These are phyloP conservation scores for Notamacropus eugenii DNA, from an alignment of 2,797 vertebrate genomes.

Conservation along the genomic window DNA sequence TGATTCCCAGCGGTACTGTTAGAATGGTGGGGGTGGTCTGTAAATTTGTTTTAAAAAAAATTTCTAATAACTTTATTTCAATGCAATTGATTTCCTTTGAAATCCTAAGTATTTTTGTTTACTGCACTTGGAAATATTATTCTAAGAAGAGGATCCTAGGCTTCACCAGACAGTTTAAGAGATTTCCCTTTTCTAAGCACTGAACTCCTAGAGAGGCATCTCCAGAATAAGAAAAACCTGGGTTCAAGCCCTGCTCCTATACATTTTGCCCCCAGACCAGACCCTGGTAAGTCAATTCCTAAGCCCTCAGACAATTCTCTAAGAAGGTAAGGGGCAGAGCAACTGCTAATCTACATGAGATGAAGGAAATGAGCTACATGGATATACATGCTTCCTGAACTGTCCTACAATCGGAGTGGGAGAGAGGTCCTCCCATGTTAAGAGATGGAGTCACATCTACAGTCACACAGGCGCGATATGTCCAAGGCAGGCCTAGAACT, in stretches of 20 bases:
- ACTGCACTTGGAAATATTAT: not conserved
- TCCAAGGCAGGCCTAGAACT: not conserved
- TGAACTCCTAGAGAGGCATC: not conserved
- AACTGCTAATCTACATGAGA: not conserved
- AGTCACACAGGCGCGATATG: not conserved
- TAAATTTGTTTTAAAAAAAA: not conserved
- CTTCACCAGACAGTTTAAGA: not conserved
- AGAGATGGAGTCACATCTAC: not conserved
- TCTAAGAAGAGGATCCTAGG: not conserved
- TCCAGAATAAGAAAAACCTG: not conserved
- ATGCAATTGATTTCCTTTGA: not conserved
- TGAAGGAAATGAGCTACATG: not conserved
- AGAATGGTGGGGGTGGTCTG: not conserved
- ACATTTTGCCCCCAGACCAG: not conserved
- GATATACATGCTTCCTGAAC: not conserved
- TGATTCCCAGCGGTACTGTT: not conserved
- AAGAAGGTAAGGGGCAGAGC: not conserved
- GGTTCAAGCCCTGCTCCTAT: not conserved
- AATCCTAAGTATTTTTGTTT: not conserved
- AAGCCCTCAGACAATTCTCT: not conserved
- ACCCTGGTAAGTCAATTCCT: not conserved
- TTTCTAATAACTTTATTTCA: not conserved
- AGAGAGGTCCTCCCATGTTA: not conserved
- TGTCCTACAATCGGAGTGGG: not conserved
- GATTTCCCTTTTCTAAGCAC: not conserved